A percentile compares a stretch with the other conserved stretches of the same genome.
These are phyloP conservation scores for Meloidogyne hapla DNA, from an alignment of 1,140 invertebrate genomes.

Conservation along the genomic window DNA sequence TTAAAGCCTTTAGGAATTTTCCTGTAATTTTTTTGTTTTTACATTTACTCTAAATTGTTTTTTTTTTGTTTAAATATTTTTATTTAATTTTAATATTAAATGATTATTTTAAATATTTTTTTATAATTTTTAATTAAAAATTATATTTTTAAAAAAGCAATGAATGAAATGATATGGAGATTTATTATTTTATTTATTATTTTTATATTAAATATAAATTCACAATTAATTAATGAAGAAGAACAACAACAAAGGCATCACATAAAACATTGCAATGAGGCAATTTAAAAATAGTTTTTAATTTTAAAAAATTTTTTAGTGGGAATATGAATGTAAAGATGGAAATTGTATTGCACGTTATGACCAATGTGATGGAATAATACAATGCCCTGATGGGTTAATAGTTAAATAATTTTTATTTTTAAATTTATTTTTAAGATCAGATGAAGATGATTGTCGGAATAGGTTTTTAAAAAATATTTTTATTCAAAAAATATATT, in stretches of 20 bases:
- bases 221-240: background rate
- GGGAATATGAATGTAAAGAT: constrained; percentile 70
- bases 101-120: too few relatives aligned
- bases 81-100: too few relatives aligned
- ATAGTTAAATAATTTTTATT: background rate
- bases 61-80: too few relatives aligned
- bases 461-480: constrained; percentile 14
- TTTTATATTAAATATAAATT: background rate
- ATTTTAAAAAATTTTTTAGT: constrained; percentile 4
- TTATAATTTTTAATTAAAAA: too few relatives aligned
- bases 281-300: background rate
- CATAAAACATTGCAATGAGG: background rate
- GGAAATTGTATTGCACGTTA: constrained; percentile 89
- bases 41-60: too few relatives aligned
- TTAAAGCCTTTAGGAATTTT: too few relatives aligned
- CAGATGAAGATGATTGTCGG: constrained; percentile 71
- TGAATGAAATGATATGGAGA: background rate
- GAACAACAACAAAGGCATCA: background rate
- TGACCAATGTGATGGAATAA: constrained; percentile 89
- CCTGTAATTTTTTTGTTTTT: too few relatives aligned
- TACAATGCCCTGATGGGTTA: constrained; percentile 80
- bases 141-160: too few relatives aligned
- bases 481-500: too few relatives aligned
- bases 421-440: constrained; percentile 65
- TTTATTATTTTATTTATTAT: constrained; percentile 12